phyloP scores from a whole-genome alignment of 2,797 vertebrate species.

The Fundulus diaphanus region DNA sequence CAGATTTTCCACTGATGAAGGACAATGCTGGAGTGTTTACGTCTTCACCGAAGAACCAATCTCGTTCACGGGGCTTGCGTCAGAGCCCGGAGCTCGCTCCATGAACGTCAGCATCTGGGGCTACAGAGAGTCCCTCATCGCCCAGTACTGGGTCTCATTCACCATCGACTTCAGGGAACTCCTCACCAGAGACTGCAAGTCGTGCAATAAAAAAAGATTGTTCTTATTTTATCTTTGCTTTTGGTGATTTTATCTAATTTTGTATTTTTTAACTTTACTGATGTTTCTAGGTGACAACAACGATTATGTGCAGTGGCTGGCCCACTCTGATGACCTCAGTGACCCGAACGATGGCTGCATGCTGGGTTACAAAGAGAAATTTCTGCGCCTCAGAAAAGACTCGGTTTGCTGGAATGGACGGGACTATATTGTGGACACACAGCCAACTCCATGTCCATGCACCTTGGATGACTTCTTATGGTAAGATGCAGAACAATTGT shows the following conservation, averaged over 20 bases:
- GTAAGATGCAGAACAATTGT: constrained; percentile 67
- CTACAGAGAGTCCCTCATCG: constrained; percentile 81
- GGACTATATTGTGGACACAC: constrained; percentile 83
- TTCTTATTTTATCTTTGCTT: neutral
- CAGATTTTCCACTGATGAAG: constrained; percentile 96
- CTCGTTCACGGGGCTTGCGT: constrained; percentile 91
- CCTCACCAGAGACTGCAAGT: constrained; percentile 90
- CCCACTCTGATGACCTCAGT: constrained; percentile 91
- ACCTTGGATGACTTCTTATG: constrained; percentile 94
- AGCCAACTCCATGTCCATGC: constrained; percentile 86
- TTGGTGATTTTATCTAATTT: neutral
- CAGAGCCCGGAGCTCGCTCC: constrained; percentile 92
- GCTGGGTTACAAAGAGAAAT: constrained; percentile 93
- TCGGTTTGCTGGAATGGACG: constrained; percentile 92
- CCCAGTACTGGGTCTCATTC: constrained; percentile 90
- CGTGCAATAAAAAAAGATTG: neutral
- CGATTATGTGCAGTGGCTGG: constrained; percentile 93
- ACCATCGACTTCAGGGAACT: constrained; percentile 94
- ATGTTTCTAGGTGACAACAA: constrained; percentile 78
- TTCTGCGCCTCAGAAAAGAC: constrained; percentile 89
- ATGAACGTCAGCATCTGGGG: constrained; percentile 97
- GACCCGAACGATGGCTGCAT: constrained; percentile 90
- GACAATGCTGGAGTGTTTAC: constrained; percentile 92
- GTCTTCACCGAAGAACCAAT: constrained; percentile 85
- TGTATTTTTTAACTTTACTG: neutral